Base-by-base conservation (phyloP, 2,888 invertebrate genomes). In the Tetramorium bicarinatum region DNA sequence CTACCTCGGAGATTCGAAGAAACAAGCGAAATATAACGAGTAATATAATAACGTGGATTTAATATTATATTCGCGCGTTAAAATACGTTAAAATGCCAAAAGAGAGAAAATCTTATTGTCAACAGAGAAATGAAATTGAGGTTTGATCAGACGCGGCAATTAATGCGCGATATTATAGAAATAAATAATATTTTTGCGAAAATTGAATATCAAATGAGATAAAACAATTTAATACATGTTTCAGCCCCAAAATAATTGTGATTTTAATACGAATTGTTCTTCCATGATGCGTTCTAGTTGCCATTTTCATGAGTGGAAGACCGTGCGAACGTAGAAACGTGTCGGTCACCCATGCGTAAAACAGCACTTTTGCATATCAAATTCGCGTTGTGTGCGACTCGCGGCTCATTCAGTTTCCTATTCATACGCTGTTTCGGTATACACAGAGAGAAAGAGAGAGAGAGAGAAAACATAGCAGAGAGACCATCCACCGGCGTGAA, bases 351-450 rank as follows among this genome's bases (percentile, higher is more conserved):
- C 72, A 49, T 25, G 72, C 59, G 79, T 80, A 59, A 80, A 80
- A 80, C 79, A 80, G 72, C 59, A 80, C 79, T 80, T 80, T 80
- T 80, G 79, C 79, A 80, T 80, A 82, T 67, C 66, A 67, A 77
- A 77, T 77, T 82, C 82, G 38, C 47, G 79, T 56, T 44, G 69
- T 56, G 15, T 34, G 69, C 49, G 75, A 64, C 52, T 76, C 76
- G 69, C 25, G 59, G 47, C 59, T 80, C 79, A 80, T 80, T 80
- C 72, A 49, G 79, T 80, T 72, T 72, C 59, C 72, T 80, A 80
- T 80, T 80, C 59, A 80, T 72, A 59, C 47, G 72, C 38, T 47
- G 71, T 59, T 71, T 66, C 66, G 66, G 38, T 7, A 6, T 15
- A 71, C 54, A 69, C 11, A 25, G 49, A 8, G 25, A 41, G n/a